These are phyloP conservation scores for Pterostichus niger DNA, from an alignment of 2,888 invertebrate species.

Conservation along the genomic window DNA sequence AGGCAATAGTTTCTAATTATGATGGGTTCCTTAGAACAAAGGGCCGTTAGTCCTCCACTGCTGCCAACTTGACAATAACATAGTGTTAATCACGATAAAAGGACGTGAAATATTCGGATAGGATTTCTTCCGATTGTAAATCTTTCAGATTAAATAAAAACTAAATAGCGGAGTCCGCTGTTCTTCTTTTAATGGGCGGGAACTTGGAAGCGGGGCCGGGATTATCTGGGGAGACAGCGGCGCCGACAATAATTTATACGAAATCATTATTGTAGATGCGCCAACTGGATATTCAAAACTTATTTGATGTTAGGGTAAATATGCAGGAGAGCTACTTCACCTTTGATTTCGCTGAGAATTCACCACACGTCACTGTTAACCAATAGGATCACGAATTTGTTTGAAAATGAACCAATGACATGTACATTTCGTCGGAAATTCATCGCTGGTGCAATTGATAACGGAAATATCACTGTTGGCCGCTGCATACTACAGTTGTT, in stretches of 20 bases:
- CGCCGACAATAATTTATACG: slow-evolving; percentile 12
- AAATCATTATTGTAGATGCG: no score
- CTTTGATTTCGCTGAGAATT: no score
- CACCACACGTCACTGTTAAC: no score
- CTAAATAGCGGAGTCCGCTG: slow-evolving; percentile 62
- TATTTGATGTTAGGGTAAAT: no score
- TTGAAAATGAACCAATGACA: no score
- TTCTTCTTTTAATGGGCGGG: slow-evolving; percentile 22
- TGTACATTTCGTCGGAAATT: no score
- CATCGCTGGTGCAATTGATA: no score
- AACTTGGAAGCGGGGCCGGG: not conserved
- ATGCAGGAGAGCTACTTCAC: no score
- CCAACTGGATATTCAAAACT: no score
- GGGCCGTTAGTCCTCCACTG: not conserved
- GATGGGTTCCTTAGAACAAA: slow-evolving; percentile 7
- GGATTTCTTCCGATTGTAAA: slow-evolving; percentile 59
- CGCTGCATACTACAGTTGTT: no score
- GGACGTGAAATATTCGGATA: slow-evolving; percentile 48
- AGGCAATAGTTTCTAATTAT: slow-evolving; percentile 33
- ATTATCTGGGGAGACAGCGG: not conserved
- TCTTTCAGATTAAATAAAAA: slow-evolving; percentile 67
- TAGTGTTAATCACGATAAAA: slow-evolving; percentile 67
- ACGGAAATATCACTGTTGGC: no score
- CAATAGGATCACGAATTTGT: no score
- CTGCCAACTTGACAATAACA: slow-evolving; percentile 58